A percentile compares a stretch with the other conserved stretches of the same genome.
Evolutionary conservation across 2,888 invertebrate species (phyloP).

Genomic region (Drosophila leonis): DNA sequence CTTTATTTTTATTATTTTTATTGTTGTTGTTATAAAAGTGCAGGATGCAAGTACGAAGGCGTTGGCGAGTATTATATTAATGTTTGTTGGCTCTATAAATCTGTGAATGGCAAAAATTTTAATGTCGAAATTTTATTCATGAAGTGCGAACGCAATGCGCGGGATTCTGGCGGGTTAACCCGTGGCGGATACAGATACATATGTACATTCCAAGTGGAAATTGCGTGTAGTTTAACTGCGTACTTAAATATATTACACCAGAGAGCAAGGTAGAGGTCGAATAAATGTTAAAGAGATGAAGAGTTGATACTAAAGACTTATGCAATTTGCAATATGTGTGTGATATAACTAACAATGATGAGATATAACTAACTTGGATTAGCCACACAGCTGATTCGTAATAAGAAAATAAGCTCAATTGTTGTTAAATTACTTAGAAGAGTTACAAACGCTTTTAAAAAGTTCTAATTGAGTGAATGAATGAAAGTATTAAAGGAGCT

Average conservation of each 20-base stretch:
- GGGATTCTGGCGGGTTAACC: constrained; percentile 21
- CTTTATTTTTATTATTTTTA: constrained; percentile 9
- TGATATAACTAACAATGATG: neutral
- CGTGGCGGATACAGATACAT: constrained; percentile 13
- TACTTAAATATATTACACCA: constrained; percentile 27
- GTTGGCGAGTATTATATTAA: constrained; percentile 50
- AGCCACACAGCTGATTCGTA: neutral
- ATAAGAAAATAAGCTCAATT: neutral
- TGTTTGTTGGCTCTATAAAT: constrained; percentile 56
- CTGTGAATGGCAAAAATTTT: constrained; percentile 57
- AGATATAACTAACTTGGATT: neutral
- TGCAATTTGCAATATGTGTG: neutral
- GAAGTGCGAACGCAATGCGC: constrained; percentile 50
- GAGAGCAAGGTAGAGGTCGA: neutral
- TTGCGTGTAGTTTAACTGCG: constrained; percentile 34
- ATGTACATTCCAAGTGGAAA: constrained; percentile 17
- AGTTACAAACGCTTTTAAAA: neutral
- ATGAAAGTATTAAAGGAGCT: no score
- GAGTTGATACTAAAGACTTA: neutral
- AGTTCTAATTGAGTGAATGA: no score
- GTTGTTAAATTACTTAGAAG: neutral
- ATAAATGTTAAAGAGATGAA: neutral
- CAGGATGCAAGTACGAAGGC: constrained; percentile 15
- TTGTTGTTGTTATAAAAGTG: constrained; percentile 17
- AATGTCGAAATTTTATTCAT: constrained; percentile 68